These are phyloP conservation scores for Lutraria lutraria DNA, from an alignment of 2,888 invertebrate species.

Conservation along the genomic window DNA sequence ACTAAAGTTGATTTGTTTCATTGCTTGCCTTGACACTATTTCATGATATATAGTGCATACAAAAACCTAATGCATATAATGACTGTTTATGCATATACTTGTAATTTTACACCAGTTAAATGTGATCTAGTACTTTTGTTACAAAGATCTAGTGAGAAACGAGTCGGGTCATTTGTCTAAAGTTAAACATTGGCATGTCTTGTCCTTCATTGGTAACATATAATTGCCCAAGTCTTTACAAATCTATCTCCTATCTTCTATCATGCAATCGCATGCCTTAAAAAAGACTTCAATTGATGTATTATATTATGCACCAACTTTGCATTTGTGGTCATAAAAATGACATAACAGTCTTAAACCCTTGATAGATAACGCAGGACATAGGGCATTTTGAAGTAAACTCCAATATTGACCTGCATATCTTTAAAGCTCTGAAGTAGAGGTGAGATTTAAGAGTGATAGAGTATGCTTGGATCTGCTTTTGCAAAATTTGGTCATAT, in stretches of 20 bases:
- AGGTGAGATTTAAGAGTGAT: conserved; percentile 39
- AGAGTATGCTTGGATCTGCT: conserved; percentile 31
- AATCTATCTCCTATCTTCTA: conserved; percentile 48
- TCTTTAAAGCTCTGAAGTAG: conserved; percentile 30
- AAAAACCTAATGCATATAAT: not conserved
- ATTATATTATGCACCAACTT: conserved; percentile 35
- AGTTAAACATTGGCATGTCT: conserved; percentile 1
- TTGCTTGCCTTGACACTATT: not conserved
- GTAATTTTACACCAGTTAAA: conserved; percentile 10
- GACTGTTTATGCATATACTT: conserved; percentile 23
- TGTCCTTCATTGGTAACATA: conserved; percentile 49
- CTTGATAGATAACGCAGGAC: conserved; percentile 56
- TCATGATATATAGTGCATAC: not conserved
- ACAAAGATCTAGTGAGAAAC: conserved; percentile 20
- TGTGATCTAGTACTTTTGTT: conserved; percentile 9
- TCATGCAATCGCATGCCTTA: conserved; percentile 46
- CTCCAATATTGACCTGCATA: conserved; percentile 47
- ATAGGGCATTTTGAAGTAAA: conserved; percentile 51
- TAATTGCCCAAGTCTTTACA: conserved; percentile 47
- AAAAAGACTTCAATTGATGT: conserved; percentile 40
- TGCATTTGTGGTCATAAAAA: conserved; percentile 49
- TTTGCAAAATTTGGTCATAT: conserved; percentile 29
- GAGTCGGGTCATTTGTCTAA: conserved; percentile 39
- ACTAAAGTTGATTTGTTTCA: not conserved
- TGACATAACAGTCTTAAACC: conserved; percentile 51